Conservation (phyloP, 1,140 invertebrate genomes). For the Colletes latitarsis region DNA sequence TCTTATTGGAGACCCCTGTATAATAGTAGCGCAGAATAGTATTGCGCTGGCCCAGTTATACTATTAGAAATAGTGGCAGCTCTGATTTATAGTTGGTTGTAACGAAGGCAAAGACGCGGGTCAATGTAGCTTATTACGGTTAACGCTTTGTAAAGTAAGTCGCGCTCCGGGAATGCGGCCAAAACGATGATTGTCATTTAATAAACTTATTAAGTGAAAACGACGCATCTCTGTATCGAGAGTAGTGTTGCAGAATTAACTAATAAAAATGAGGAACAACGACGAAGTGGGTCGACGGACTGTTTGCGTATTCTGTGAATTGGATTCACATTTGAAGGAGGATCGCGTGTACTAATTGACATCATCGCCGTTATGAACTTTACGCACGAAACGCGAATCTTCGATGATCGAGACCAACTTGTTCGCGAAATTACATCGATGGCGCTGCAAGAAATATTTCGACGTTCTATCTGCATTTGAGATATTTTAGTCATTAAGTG, state of each 20-base stretch:
- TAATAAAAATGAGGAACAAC: slow-evolving; percentile 51
- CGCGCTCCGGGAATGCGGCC: slow-evolving; percentile 71
- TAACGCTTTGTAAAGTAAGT: slow-evolving; percentile 69
- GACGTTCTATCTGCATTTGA: too few relatives aligned
- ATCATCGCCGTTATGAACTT: neutral
- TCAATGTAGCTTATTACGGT: slow-evolving; percentile 72
- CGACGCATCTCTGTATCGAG: slow-evolving; percentile 42
- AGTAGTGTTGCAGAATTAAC: slow-evolving; percentile 4
- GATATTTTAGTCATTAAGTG: too few relatives aligned
- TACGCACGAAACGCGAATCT: too few relatives aligned
- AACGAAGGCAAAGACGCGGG: slow-evolving; percentile 59
- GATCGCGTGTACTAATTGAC: slow-evolving; percentile 3
- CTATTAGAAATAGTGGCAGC: slow-evolving; percentile 66
- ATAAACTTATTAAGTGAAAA: slow-evolving; percentile 70
- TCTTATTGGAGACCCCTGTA: neutral
- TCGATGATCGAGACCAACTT: too few relatives aligned
- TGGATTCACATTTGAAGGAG: slow-evolving; percentile 5
- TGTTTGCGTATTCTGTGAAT: slow-evolving; percentile 25
- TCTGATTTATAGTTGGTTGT: slow-evolving; percentile 70
- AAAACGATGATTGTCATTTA: slow-evolving; percentile 74
- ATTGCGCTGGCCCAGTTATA: slow-evolving; percentile 33
- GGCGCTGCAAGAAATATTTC: too few relatives aligned
- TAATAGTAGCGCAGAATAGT: neutral
- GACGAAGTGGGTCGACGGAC: slow-evolving; percentile 24
- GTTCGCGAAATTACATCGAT: too few relatives aligned